Evolutionary conservation across 2,797 vertebrate species (phyloP), one percentile per base, ranked within the genome.

Genomic region (Argya squamiceps): DNA sequence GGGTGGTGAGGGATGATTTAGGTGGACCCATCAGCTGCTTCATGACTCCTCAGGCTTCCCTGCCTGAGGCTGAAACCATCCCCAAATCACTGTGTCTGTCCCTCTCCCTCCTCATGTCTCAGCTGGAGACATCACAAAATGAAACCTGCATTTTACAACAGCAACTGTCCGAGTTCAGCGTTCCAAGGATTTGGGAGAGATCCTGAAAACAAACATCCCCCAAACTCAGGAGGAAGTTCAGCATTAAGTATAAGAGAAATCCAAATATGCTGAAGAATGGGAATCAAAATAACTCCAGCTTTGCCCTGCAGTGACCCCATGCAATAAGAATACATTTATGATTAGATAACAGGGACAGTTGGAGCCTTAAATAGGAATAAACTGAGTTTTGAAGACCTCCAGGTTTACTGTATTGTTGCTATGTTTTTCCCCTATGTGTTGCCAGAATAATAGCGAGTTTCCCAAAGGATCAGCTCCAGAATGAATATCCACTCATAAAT

Each of bases 201-300:
- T 90, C 83, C 76, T 81, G 58, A 93, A 88, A 93, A 58, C 69
- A 96, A 96, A 84, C 77, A 91, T 86, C 74, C 30, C 74, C 30
- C n/a, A 65, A 87, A 84, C 67, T 88, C 39, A 88, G 77, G 74
- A 94, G 89, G 86, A 95, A 96, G 78, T 93, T 76, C 55, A 47
- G 67, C 63, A 69, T 79, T 87, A 95, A 88, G 62, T 84, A 37
- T 49, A 62, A 82, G 82, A 94, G 59, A 93, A 76, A 82, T 62
- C 62, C 80, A 95, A 95, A 82, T 91, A 97, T 30, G 36, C 16
- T 87, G 77, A 84, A 94, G 67, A 47, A 86, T 62, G 80, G 84
- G 82, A 93, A 73, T 53, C 55, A 81, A 92, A 94, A 91, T 83
- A 95, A 89, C 30, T 75, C 75, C 44, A 27, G 39, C 50, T 89